Percentiles rank a stretch among this genome's conserved stretches.
These are phyloP conservation scores for Alviniconcha marisindica DNA, from an alignment of 1,140 invertebrate genomes.

Conservation along the genomic window DNA sequence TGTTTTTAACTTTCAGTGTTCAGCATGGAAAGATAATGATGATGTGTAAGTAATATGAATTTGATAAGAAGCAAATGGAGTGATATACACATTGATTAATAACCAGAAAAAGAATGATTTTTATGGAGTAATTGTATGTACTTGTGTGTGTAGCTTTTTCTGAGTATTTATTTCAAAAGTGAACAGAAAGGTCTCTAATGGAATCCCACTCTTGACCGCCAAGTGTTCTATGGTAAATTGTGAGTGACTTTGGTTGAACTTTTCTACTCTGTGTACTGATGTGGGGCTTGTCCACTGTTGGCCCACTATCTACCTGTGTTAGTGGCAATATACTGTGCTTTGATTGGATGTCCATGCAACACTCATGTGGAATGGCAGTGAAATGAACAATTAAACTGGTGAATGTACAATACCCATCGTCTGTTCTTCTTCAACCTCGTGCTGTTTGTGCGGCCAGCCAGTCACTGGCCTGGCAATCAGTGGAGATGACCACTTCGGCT, in stretches of 20 bases:
- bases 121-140: slow-evolving; percentile 29
- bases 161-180: slow-evolving; percentile 28
- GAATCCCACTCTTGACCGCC: background rate
- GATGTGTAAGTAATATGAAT: slow-evolving; percentile 6
- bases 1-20: too few relatives aligned
- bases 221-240: slow-evolving; percentile 15
- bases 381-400: slow-evolving; percentile 25
- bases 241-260: slow-evolving; percentile 1
- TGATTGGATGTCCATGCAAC: slow-evolving; percentile 17
- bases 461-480: background rate
- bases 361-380: slow-evolving; percentile 19
- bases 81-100: slow-evolving; percentile 31
- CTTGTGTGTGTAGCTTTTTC: slow-evolving; percentile 34
- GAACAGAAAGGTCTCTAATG: too few relatives aligned
- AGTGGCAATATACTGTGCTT: slow-evolving; percentile 30
- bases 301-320: too few relatives aligned
- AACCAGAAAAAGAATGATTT: slow-evolving; percentile 28
- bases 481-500: background rate
- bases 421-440: background rate
- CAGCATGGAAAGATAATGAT: background rate
- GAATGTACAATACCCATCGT: slow-evolving; percentile 13
- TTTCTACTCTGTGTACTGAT: too few relatives aligned
- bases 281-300: too few relatives aligned
- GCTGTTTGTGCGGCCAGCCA: background rate
- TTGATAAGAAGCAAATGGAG: background rate